These are phyloP conservation scores for Nycteola revayana DNA, from an alignment of 2,888 invertebrate species.

Conservation along the genomic window DNA sequence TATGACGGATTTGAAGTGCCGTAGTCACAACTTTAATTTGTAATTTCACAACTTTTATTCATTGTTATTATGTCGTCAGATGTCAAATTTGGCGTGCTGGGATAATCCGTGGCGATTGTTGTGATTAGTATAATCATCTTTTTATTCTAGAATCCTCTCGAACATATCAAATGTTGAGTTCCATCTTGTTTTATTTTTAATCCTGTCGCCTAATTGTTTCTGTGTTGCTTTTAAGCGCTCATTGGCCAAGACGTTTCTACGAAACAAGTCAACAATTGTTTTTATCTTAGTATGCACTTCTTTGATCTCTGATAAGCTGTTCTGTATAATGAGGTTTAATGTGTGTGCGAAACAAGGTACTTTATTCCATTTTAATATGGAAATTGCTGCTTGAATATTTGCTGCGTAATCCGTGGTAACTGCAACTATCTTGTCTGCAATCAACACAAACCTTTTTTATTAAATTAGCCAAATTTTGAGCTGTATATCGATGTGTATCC, in stretches of 20 bases:
- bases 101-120: conserved; percentile 10
- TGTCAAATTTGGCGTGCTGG: conserved; percentile 1
- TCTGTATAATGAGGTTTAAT: conserved; percentile 11
- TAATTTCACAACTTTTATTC: not conserved
- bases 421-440: conserved; percentile 8
- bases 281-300: conserved; percentile 1
- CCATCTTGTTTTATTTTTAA: conserved; percentile 5
- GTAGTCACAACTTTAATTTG: too few relatives aligned
- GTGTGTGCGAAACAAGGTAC: conserved; percentile 16
- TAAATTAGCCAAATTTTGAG: not conserved
- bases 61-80: conserved; percentile 2
- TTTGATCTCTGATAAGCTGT: conserved; percentile 8
- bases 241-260: not conserved
- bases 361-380: conserved; percentile 9
- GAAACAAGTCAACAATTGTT: conserved; percentile 1
- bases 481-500: not conserved
- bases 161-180: conserved; percentile 6
- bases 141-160: conserved; percentile 4
- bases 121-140: conserved; percentile 8
- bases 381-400: conserved; percentile 14
- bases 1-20: conserved; percentile 5
- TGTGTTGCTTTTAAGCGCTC: not conserved
- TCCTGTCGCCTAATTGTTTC: not conserved
- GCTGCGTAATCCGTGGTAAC: conserved; percentile 12
- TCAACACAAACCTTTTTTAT: conserved; percentile 2